Conservation (phyloP, 2,888 invertebrate genomes). For the Plebejus argus region DNA sequence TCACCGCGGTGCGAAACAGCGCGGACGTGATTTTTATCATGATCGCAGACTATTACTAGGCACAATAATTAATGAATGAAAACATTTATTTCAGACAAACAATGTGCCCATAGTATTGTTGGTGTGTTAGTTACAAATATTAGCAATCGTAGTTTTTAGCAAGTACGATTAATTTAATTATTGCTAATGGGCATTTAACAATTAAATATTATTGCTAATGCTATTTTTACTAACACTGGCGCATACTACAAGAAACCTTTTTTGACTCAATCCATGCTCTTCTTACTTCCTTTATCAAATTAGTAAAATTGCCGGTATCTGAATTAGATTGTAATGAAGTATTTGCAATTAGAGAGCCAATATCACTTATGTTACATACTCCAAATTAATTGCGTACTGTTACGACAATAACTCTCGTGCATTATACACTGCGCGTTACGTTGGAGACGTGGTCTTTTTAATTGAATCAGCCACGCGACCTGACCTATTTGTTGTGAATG, state of each 20-base stretch:
- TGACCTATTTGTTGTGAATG: conserved; percentile 12
- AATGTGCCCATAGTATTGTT: no score
- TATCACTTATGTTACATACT: background rate
- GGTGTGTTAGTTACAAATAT: no score
- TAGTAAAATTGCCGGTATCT: background rate
- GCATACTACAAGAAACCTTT: background rate
- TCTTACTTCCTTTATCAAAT: background rate
- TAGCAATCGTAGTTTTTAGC: no score
- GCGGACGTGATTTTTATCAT: no score
- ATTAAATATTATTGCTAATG: no score
- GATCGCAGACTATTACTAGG: no score
- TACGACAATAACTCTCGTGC: background rate
- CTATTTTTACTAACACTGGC: no score
- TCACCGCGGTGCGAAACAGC: no score
- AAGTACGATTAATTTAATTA: no score
- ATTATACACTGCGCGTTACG: conserved; percentile 15
- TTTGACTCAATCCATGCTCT: background rate
- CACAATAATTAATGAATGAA: no score
- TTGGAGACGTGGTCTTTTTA: conserved; percentile 21
- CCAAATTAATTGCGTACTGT: background rate
- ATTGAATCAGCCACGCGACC: conserved; percentile 26
- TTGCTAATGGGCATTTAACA: no score
- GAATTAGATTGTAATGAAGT: background rate
- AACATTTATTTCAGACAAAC: no score
- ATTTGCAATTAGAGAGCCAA: background rate